Base-by-base conservation (phyloP, 2,797 vertebrate species). In the Oreortyx pictus region DNA sequence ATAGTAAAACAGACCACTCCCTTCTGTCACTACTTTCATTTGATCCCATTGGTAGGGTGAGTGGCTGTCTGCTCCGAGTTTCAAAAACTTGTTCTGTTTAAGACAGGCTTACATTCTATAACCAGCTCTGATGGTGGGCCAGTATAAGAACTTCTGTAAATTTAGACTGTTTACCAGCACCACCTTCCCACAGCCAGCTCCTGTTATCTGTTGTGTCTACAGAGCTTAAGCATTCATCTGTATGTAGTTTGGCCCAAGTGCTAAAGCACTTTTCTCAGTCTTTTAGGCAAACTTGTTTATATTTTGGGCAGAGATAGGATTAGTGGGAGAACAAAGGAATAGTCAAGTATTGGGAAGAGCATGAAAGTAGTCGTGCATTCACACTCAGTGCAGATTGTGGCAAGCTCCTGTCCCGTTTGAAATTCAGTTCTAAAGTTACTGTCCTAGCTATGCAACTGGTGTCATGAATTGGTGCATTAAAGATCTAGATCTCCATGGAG, bases 381-480 rank as follows among this genome's bases (percentile, higher is more conserved):
- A 7, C 66, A 9, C 10, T 37, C 29, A 35, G 17, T 56, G 41
- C 49, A 64, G 39, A 68, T 19, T 64, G 22, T 44, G 43, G 35
- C 64, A 67, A 49, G 15, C 43, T 72, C 9, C 35, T 82, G 19
- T 41, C 29, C 68, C 44, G n/a, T 59, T 59, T 35, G 43, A 75
- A 70, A 9, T 71, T 88, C 37, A 52, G 47, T 71, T 85, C 47
- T 62, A 35, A 66, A 62, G 39, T 57, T 75, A 29, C 23, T 72
- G 6, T 52, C 33, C 71, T 52, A 35, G 64, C 39, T 86, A 10
- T 39, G n/a, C 52, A 71, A 29, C 49, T 44, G 71, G 41, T 33
- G 46, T 23, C 27, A n/a, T 0, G 1, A 24, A 70, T 78, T 0
- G 1, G 23, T 70, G 25, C 44, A 2, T n/a, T 50, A 56, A 41